phyloP scores from a whole-genome alignment of 2,888 invertebrate genomes.

The Formica aserva region DNA sequence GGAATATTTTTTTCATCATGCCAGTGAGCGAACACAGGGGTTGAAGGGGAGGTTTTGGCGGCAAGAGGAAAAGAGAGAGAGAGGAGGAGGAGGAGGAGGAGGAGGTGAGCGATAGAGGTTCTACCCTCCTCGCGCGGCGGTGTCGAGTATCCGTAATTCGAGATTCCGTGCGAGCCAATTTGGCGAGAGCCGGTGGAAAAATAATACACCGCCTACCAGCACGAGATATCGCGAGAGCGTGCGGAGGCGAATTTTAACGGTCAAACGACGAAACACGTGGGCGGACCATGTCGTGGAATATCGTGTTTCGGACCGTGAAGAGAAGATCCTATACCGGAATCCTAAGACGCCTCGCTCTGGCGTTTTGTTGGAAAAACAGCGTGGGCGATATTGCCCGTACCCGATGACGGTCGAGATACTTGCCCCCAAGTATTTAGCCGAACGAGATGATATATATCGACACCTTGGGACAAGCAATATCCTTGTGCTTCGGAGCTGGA shows the following conservation, averaged over 20 bases:
- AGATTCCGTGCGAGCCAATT: constrained; percentile 83
- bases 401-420: constrained; percentile 38
- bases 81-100: constrained; percentile 16
- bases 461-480: constrained; percentile 38
- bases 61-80: constrained; percentile 32
- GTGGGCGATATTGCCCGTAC: constrained; percentile 40
- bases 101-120: constrained; percentile 64
- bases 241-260: constrained; percentile 74
- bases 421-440: constrained; percentile 37
- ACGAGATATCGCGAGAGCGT: constrained; percentile 68
- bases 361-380: constrained; percentile 60
- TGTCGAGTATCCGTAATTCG: constrained; percentile 82
- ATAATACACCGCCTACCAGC: constrained; percentile 80
- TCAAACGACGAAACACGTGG: constrained; percentile 74
- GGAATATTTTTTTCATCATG: constrained; percentile 73
- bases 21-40: constrained; percentile 15
- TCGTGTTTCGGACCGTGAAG: constrained; percentile 70
- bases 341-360: constrained; percentile 67
- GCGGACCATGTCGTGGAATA: constrained; percentile 68
- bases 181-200: constrained; percentile 78
- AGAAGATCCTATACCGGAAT: constrained; percentile 61
- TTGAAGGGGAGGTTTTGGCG: constrained; percentile 30
- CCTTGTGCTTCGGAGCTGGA: neutral
- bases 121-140: constrained; percentile 63
- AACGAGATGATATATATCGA: constrained; percentile 38